Evolutionary conservation across 1,140 invertebrate species (phyloP).

Genomic region (Globodera ellingtonae): DNA sequence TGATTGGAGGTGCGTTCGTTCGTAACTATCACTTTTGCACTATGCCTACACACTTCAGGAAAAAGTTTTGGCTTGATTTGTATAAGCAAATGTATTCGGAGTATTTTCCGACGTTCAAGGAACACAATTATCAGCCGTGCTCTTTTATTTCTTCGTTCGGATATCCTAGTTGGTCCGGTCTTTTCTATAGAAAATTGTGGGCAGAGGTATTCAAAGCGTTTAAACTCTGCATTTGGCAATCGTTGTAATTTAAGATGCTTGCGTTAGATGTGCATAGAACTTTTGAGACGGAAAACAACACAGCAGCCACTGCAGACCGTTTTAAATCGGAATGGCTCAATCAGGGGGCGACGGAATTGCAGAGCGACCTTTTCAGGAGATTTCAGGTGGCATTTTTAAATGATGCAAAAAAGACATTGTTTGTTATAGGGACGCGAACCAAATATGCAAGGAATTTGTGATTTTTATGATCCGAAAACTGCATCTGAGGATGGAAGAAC

Average conservation of each 20-base stretch:
- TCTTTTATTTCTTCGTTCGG: slow-evolving; percentile 64
- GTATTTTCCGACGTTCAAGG: slow-evolving; percentile 60
- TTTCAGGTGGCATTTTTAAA: slow-evolving; percentile 46
- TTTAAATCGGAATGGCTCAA: slow-evolving; percentile 57
- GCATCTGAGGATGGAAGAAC: too few species aligned
- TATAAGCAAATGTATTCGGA: slow-evolving; percentile 61
- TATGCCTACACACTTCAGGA: slow-evolving; percentile 36
- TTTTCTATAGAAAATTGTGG: slow-evolving; percentile 61
- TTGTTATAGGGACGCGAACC: slow-evolving; percentile 59
- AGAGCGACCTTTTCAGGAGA: slow-evolving; percentile 57
- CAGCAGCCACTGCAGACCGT: slow-evolving; percentile 53
- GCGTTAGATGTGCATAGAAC: slow-evolving; percentile 63
- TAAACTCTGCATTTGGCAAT: neutral
- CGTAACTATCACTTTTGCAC: slow-evolving; percentile 10
- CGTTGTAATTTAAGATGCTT: slow-evolving; percentile 55
- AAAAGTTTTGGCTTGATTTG: slow-evolving; percentile 65
- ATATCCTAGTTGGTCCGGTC: slow-evolving; percentile 49
- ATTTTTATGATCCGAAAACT: slow-evolving; percentile 60
- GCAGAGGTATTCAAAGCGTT: slow-evolving; percentile 33
- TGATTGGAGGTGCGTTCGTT: slow-evolving; percentile 53
- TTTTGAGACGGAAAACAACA: slow-evolving; percentile 54
- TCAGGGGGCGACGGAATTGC: slow-evolving; percentile 54
- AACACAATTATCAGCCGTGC: slow-evolving; percentile 60
- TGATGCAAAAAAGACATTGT: neutral
- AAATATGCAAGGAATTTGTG: slow-evolving; percentile 61